Evolutionary conservation across 2,797 vertebrate species (phyloP).

Genomic region (Hypotaenidia okinawae): DNA sequence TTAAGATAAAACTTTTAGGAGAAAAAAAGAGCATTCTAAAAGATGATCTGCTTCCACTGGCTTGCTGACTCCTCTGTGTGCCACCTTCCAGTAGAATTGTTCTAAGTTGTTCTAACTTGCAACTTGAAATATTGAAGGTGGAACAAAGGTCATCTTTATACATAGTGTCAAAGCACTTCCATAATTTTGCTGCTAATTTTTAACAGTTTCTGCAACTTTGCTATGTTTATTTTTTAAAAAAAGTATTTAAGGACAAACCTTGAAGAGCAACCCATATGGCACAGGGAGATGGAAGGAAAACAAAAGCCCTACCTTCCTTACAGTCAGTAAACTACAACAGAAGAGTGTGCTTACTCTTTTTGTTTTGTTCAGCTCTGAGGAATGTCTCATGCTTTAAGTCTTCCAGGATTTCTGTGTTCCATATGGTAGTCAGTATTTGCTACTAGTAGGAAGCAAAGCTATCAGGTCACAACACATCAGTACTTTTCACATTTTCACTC

Average conservation of each 20-base stretch:
- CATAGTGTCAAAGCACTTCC: background rate
- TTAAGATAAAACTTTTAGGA: background rate
- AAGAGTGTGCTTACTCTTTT: background rate
- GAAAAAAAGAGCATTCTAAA: background rate
- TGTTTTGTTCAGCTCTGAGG: background rate
- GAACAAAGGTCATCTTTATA: background rate
- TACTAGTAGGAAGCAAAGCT: background rate
- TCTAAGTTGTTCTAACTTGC: background rate
- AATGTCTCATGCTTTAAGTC: background rate
- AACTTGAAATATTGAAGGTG: background rate
- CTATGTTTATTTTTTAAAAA: background rate
- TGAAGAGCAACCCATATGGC: background rate
- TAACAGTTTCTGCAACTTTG: background rate
- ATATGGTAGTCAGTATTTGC: background rate
- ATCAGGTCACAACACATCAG: background rate
- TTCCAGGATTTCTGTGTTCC: background rate
- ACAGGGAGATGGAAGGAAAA: background rate
- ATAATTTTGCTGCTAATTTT: background rate
- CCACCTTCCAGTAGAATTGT: background rate
- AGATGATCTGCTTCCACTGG: background rate
- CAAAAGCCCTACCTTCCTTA: background rate
- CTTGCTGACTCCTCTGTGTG: background rate
- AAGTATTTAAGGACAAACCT: background rate
- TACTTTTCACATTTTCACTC: background rate
- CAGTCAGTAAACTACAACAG: rapidly evolving